phyloP scores from a whole-genome alignment of 2,888 invertebrate species.

The Eristalinus sepulchralis region DNA sequence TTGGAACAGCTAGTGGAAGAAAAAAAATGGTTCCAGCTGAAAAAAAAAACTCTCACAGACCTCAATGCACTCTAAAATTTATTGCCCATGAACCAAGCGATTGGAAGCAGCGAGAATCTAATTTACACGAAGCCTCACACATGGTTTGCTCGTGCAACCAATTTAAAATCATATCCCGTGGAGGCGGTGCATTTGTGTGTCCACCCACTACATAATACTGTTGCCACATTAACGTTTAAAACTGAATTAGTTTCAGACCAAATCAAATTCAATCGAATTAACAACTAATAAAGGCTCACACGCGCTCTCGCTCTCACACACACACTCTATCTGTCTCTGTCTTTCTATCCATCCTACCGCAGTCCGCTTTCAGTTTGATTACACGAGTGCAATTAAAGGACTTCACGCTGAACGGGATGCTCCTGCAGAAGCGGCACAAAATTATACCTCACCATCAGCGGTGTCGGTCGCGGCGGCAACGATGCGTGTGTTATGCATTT shows the following conservation, averaged over 20 bases:
- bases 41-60: not conserved
- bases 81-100: constrained; percentile 7
- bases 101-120: constrained; percentile 39
- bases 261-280: constrained; percentile 70
- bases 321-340: not conserved
- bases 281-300: constrained; percentile 66
- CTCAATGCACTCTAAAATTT: constrained; percentile 7
- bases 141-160: constrained; percentile 17
- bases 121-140: constrained; percentile 36
- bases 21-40: not conserved
- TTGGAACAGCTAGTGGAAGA: not conserved
- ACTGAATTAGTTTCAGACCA: constrained; percentile 58
- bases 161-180: constrained; percentile 64
- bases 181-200: constrained; percentile 13
- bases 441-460: constrained; percentile 30
- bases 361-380: not conserved
- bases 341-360: no score
- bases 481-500: constrained; percentile 14
- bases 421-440: constrained; percentile 5
- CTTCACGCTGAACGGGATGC: constrained; percentile 30
- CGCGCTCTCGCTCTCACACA: not conserved
- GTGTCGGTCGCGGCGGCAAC: constrained; percentile 17
- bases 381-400: constrained; percentile 43
- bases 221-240: constrained; percentile 67
- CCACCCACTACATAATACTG: constrained; percentile 27